Percentiles rank a stretch among this genome's conserved stretches.
These are phyloP conservation scores for Champsocephalus esox DNA, from an alignment of 2,797 vertebrate species.

Conservation along the genomic window DNA sequence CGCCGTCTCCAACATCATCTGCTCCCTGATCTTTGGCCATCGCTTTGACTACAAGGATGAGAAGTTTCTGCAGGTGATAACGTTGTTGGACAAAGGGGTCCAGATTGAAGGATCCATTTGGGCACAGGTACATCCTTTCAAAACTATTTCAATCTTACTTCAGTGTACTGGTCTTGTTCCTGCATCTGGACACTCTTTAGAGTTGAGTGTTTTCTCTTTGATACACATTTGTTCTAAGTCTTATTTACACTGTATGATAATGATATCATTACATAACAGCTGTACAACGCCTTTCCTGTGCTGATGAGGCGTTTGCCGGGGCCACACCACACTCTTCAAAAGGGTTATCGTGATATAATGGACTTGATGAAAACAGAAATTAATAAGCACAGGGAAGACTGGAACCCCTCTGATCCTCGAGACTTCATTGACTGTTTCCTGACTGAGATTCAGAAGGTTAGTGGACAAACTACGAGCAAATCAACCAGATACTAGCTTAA, in stretches of 20 bases:
- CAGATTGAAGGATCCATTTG: slow-evolving; percentile 5
- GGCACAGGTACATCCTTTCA: too few relatives aligned
- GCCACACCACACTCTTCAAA: slow-evolving; percentile 48
- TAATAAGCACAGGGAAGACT: slow-evolving; percentile 73
- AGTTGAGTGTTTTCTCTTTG: not conserved
- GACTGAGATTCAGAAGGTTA: slow-evolving; percentile 82
- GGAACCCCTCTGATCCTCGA: slow-evolving; percentile 71
- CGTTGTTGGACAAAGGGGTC: fast-evolving
- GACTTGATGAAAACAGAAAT: not conserved
- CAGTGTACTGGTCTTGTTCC: not conserved
- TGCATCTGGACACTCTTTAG: not conserved
- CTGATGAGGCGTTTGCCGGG: slow-evolving; percentile 81
- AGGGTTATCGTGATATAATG: not conserved
- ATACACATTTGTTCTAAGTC: not conserved
- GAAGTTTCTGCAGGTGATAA: slow-evolving; percentile 35
- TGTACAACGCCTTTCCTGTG: slow-evolving; percentile 68
- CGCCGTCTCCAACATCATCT: slow-evolving; percentile 81
- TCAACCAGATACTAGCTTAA: not conserved
- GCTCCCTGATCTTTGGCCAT: slow-evolving; percentile 81
- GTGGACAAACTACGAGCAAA: not conserved
- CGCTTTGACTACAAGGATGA: slow-evolving; percentile 75
- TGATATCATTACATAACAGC: slow-evolving; percentile 30
- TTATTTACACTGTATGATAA: not conserved
- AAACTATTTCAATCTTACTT: too few relatives aligned
- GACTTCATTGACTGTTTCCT: slow-evolving; percentile 87